Percentiles rank a stretch among this genome's conserved stretches.
phyloP scores from a whole-genome alignment of 2,888 invertebrate species.

The Drosophila kuntzei region DNA sequence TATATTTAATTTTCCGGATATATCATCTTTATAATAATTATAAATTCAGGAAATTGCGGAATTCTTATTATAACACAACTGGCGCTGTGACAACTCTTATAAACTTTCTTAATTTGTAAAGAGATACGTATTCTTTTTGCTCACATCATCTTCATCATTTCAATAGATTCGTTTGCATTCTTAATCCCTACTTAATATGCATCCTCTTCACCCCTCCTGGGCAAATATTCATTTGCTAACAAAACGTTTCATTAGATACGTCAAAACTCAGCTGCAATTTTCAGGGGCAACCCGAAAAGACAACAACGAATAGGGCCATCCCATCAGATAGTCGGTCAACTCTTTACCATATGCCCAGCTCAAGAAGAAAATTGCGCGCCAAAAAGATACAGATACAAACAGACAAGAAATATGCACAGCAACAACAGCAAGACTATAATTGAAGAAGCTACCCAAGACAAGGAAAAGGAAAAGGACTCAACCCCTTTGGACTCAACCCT shows the following conservation, averaged over 20 bases:
- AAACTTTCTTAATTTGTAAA: neutral
- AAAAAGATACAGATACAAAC: slow-evolving; percentile 54
- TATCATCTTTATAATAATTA: neutral
- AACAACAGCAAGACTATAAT: slow-evolving; percentile 25
- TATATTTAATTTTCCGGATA: no score
- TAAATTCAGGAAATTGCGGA: no score
- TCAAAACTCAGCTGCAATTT: slow-evolving; percentile 50
- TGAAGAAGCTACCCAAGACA: slow-evolving; percentile 68
- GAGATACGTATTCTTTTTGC: neutral
- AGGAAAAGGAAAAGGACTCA: slow-evolving; percentile 27
- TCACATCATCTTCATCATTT: neutral
- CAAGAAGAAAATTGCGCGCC: slow-evolving; percentile 73
- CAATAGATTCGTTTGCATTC: slow-evolving; percentile 5
- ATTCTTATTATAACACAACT: neutral
- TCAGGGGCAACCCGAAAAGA: slow-evolving; percentile 15
- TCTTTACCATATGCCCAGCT: slow-evolving; percentile 67
- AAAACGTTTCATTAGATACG: slow-evolving; percentile 52
- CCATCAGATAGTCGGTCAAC: slow-evolving; percentile 66
- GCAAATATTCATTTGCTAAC: slow-evolving; percentile 34
- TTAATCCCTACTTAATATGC: slow-evolving; percentile 32
- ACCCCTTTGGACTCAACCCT: slow-evolving; percentile 48
- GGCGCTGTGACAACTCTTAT: neutral
- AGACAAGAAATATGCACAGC: slow-evolving; percentile 29
- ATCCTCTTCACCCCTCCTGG: slow-evolving; percentile 7
- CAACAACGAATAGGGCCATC: slow-evolving; percentile 22